Conservation (phyloP, 2,888 invertebrate species). For the Xanthorhoe designata region DNA sequence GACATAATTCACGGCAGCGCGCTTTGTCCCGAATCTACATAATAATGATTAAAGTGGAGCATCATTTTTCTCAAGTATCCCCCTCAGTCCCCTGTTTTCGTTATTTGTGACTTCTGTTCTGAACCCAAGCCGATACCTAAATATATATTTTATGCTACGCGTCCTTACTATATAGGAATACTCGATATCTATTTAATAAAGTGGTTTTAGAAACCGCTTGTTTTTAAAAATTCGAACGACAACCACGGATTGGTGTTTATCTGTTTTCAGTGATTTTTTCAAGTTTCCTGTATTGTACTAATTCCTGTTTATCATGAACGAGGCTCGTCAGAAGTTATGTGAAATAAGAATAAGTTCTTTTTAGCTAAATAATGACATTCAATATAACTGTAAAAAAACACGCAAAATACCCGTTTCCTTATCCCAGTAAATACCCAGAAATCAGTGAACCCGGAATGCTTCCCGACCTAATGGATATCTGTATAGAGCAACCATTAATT, state of each 20-base stretch:
- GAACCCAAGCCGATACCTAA: constrained; percentile 8
- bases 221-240: too few relatives aligned
- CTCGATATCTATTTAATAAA: too few relatives aligned
- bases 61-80: constrained; percentile 39
- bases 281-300: too few relatives aligned
- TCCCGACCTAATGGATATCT: constrained; percentile 63
- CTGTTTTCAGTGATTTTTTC: too few relatives aligned
- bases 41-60: constrained; percentile 45
- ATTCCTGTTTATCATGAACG: too few relatives aligned
- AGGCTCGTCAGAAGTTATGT: too few relatives aligned
- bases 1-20: constrained; percentile 43
- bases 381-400: constrained; percentile 5
- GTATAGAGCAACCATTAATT: constrained; percentile 68
- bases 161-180: too few relatives aligned
- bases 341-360: too few relatives aligned
- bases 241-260: too few relatives aligned
- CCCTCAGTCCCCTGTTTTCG: constrained; percentile 20
- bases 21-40: constrained; percentile 43
- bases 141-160: not conserved
- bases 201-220: too few relatives aligned
- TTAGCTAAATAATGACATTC: not conserved
- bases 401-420: constrained; percentile 4
- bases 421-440: constrained; percentile 25
- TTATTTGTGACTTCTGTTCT: constrained; percentile 22
- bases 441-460: constrained; percentile 49